These are phyloP conservation scores for Urosaurus nigricauda DNA, from an alignment of 2,797 vertebrate species.

Conservation along the genomic window DNA sequence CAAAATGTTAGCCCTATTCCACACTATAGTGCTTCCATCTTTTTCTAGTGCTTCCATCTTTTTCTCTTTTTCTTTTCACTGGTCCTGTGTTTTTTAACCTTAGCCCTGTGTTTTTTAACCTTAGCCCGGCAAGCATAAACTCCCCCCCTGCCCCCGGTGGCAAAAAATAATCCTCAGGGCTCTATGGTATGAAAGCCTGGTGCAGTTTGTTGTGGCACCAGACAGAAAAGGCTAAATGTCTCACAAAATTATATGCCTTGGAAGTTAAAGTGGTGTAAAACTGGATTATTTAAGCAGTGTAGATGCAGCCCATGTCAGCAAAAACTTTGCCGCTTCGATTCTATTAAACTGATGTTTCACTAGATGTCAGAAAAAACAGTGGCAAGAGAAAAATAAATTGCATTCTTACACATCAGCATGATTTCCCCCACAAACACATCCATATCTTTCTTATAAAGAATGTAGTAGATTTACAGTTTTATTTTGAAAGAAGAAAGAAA, in stretches of 20 bases:
- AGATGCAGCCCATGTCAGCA: no score
- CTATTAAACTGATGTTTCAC: background rate
- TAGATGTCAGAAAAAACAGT: background rate
- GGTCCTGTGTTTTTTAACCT: background rate
- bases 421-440: background rate
- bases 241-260: no score
- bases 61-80: background rate
- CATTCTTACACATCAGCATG: background rate
- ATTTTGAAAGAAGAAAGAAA: no score
- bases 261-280: no score
- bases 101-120: no score
- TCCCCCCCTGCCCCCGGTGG: background rate
- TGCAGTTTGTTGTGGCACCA: no score
- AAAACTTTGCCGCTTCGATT: background rate
- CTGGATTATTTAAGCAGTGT: no score
- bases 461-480: background rate
- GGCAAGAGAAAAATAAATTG: background rate
- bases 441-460: conserved; percentile 61
- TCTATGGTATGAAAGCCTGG: no score
- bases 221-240: no score
- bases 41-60: background rate
- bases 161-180: no score
- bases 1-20: background rate
- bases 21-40: no score
- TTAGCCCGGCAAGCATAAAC: background rate